These are phyloP conservation scores for Gymnosoma rotundatum DNA, from an alignment of 2,888 invertebrate species.

Conservation along the genomic window DNA sequence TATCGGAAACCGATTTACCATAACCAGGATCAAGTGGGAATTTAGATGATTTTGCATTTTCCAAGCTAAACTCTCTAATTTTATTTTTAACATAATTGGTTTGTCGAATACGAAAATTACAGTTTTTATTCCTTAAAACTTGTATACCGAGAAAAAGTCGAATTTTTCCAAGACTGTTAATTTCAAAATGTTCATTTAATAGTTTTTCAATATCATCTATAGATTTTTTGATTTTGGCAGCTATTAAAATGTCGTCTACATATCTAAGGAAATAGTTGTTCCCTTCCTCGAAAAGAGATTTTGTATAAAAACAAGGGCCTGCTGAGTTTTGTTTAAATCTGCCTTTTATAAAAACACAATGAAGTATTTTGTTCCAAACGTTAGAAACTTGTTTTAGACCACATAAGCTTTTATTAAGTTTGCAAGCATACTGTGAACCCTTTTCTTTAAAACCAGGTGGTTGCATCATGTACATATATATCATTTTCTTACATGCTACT, in stretches of 20 bases:
- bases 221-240: not conserved
- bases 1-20: not conserved
- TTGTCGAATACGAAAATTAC: not conserved
- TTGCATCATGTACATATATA: too few relatives aligned
- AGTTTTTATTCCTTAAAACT: too few relatives aligned
- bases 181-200: not conserved
- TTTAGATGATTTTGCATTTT: not conserved
- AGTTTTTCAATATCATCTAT: not conserved
- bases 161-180: not conserved
- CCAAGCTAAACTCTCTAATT: not conserved
- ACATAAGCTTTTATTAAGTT: too few relatives aligned
- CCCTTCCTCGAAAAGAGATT: slow-evolving; percentile 12
- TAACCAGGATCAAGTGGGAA: slow-evolving; percentile 1
- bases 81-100: not conserved
- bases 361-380: too few relatives aligned
- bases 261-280: not conserved
- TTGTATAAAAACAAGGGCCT: not conserved
- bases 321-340: too few relatives aligned
- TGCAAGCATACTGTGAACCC: too few relatives aligned
- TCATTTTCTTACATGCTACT: too few relatives aligned
- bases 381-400: too few relatives aligned
- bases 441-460: too few relatives aligned
- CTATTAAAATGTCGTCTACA: slow-evolving; percentile 5
- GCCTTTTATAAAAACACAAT: too few relatives aligned
- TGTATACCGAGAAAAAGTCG: too few relatives aligned